phyloP scores from a whole-genome alignment of 2,113 vertebrate genomes.

The Oriolus oriolus region DNA sequence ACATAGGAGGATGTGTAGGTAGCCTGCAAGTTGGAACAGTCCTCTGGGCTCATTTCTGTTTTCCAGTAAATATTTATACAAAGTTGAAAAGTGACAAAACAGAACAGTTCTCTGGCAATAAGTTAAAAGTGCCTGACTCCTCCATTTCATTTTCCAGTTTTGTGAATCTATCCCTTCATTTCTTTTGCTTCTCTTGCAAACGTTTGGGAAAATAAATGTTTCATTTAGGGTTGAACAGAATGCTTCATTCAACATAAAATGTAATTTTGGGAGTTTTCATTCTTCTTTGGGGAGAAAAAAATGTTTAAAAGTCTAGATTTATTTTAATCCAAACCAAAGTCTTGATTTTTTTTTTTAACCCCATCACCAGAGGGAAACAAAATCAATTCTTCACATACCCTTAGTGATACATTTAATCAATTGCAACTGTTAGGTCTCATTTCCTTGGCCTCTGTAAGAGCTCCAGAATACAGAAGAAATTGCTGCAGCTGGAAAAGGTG shows the following conservation, averaged over 20 bases:
- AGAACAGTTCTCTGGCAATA: not conserved
- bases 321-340: not conserved
- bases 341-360: not conserved
- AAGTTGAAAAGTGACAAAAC: constrained; percentile 2
- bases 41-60: not conserved
- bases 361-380: not conserved
- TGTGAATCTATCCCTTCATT: not conserved
- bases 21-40: not conserved
- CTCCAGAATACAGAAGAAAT: not conserved
- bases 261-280: not conserved
- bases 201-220: not conserved
- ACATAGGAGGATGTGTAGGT: not conserved
- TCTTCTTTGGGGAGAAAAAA: not conserved
- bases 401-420: not conserved
- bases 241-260: not conserved
- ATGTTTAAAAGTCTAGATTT: not conserved
- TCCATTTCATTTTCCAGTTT: not conserved
- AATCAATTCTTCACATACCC: not conserved
- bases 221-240: not conserved
- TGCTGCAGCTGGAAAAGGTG: not conserved
- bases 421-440: not conserved
- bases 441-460: not conserved
- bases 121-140: not conserved
- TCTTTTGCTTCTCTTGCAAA: constrained; percentile 17
- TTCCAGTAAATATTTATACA: constrained; percentile 29